Conservation (phyloP, 2,797 vertebrate genomes). For the Neosilurus hyrtlii region DNA sequence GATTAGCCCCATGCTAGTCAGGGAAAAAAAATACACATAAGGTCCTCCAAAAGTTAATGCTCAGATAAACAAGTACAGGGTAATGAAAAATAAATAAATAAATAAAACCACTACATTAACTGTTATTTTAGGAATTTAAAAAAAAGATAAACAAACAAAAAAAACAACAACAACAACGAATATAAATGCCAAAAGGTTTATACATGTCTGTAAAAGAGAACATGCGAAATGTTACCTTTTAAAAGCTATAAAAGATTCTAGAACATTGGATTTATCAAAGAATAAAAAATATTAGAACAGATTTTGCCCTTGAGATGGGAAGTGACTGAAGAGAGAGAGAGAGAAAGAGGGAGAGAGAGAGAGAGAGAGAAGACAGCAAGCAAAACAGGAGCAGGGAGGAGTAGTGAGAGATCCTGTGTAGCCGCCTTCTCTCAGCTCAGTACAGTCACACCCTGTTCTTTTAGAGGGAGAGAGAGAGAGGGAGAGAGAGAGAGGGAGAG, state of each 20-base stretch:
- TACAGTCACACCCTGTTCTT: slow-evolving; percentile 77
- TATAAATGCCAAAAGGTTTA: background rate
- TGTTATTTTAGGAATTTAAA: slow-evolving; percentile 30
- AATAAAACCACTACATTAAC: background rate
- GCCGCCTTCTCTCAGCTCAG: slow-evolving; percentile 71
- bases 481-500: slow-evolving; percentile 49
- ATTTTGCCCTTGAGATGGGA: slow-evolving; percentile 35
- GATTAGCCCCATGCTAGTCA: slow-evolving; percentile 11
- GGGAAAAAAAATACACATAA: background rate
- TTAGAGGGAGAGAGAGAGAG: slow-evolving; percentile 54
- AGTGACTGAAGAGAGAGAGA: slow-evolving; percentile 34
- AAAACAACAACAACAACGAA: background rate
- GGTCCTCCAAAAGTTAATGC: background rate
- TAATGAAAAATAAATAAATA: background rate
- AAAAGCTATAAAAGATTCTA: background rate
- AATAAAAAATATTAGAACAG: background rate
- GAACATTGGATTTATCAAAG: slow-evolving; percentile 4
- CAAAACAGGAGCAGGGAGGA: slow-evolving; percentile 68
- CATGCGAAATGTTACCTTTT: slow-evolving; percentile 26
- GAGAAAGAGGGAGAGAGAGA: slow-evolving; percentile 41
- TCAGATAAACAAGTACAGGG: background rate
- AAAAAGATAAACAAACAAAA: slow-evolving; percentile 34
- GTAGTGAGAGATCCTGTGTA: slow-evolving; percentile 62
- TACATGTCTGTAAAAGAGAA: background rate
- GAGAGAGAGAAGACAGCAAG: slow-evolving; percentile 45